Base-by-base conservation (phyloP, 23 tunicate species). In the Halocynthia aurantium region DNA sequence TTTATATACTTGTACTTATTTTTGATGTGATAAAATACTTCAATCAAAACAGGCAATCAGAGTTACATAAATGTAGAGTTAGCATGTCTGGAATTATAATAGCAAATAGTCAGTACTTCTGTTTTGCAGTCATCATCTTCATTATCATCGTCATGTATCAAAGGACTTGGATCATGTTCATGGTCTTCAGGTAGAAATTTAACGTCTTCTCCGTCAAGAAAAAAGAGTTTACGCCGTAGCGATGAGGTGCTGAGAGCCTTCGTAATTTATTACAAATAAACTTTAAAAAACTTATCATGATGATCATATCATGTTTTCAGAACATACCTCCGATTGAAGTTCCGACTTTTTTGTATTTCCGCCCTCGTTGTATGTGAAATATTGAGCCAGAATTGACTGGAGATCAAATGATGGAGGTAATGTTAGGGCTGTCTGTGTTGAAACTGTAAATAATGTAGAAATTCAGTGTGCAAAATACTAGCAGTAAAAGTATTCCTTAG, bases 181-280 rank as follows among this genome's bases (percentile, higher is more conserved):
- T 52, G 63, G 31, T 13, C 17, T 15, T 60, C 17, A 1, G 17
- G n/a, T 60, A 60, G n/a, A 60, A 1, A n/a, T 15, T 60, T 60
- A 15, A 73, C 87, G 6, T 55, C 73, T 53, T 55, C 73, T 8
- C 64, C 78, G 61, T 83, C 87, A 6, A 80, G 87, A 72, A 78
- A 83, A 80, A 90, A 90, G 6, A 90, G 69, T 71, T 84, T 90
- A 66, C 96, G 53, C 64, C 96, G 86, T 51, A 90, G 57, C 6
- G 96, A 84, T 11, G 89, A 78, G 66, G 76, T 90, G 6, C 85
- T 74, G 15, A 81, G 55, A 10, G 50, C 61, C 60, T 86, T 80
- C 2, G 71, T 21, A 31, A 31, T 31, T 31, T 31, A 31, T 31
- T 31, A 31, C 44, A 31, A 31, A 0, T 31, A 31, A 31, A 31